Evolutionary conservation across 2,797 vertebrate genomes (phyloP), one percentile per base, ranked within the genome.

Genomic region (Chromis chromis): DNA sequence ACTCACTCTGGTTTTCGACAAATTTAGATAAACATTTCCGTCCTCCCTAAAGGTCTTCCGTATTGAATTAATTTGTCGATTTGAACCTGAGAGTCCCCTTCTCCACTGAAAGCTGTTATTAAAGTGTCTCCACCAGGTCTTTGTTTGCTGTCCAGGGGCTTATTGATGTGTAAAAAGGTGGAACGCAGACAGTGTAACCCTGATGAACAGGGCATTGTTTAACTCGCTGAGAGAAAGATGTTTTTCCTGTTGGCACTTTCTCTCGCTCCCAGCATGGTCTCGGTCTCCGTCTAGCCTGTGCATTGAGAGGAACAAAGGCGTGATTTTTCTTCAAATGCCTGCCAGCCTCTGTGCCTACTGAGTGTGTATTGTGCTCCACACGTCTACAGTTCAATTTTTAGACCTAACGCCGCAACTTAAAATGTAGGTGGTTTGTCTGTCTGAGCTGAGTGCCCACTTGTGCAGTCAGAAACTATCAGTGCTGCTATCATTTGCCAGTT

Each of bases 271-370:
- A 87, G 86, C 82, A 22, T 68, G 86, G 52, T 62, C 49, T 68
- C 65, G n/a, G 61, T 83, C 71, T 77, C 40, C 24, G 65, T 65
- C 60, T 49, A 31, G 78, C 58, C 74, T 70, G 50, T 65, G 49
- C 69, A 68, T 50, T 31, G 60, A 84, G 39, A 73, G 50, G 57
- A 88, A 91, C 79, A 91, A 91, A 92, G 79, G 63, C 28, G 27
- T 25, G 61, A 73, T 80, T 89, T 52, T 36, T 36, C 11, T 86
- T 55, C 54, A 69, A 72, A 88, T 58, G 66, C 61, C 67, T 27
- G 66, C 9, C 3, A 56, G n/a, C 36, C 24, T 79, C 48, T 22
- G 74, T 55, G 66, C 16, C 68, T 56, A 6, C 42, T 21, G 52
- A 82, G 59, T 50, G 74, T 75, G 58, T 70, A 56, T 7, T 55